These are phyloP conservation scores for Desmophyllum pertusum DNA, from an alignment of 92 coral and sea anemone genomes.

Conservation along the genomic window DNA sequence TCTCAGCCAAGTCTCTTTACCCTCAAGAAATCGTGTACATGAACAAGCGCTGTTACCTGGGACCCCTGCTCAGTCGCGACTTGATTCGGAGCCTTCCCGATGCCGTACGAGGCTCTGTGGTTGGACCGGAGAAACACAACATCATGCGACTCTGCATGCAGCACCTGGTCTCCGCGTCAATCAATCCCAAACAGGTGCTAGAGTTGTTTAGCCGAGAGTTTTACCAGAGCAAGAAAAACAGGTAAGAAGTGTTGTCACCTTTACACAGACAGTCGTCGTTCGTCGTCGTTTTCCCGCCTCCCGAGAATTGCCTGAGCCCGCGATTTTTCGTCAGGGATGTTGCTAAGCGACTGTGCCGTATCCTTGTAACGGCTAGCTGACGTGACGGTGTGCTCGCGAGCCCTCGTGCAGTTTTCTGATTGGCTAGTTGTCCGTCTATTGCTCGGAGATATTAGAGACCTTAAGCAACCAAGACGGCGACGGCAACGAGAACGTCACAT, in stretches of 20 bases:
- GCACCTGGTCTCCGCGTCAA: slow-evolving; percentile 84
- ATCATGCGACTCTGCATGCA: slow-evolving; percentile 97
- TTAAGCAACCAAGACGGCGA: too few relatives aligned
- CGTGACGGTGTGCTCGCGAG: neutral
- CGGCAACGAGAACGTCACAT: too few relatives aligned
- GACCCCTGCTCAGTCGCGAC: slow-evolving; percentile 92
- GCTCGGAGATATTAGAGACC: too few relatives aligned
- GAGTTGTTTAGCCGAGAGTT: slow-evolving; percentile 97
- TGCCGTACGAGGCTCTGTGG: slow-evolving; percentile 87
- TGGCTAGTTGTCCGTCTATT: neutral
- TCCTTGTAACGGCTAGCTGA: neutral
- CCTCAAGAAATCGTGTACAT: slow-evolving; percentile 90
- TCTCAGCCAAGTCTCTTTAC: slow-evolving; percentile 82
- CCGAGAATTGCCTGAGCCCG: neutral
- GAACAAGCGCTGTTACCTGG: slow-evolving; percentile 92
- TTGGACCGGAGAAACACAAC: slow-evolving; percentile 98
- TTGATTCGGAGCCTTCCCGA: slow-evolving; percentile 91
- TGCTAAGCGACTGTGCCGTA: neutral
- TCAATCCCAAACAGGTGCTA: slow-evolving; percentile 94
- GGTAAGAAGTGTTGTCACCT: neutral
- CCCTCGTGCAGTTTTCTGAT: neutral
- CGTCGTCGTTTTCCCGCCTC: neutral
- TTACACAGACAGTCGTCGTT: too few relatives aligned
- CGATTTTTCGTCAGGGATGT: neutral
- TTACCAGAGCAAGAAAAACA: slow-evolving; percentile 97